Evolutionary conservation across 92 coral and sea anemone genomes (phyloP).

Genomic region (Zoanthus gigantus): DNA sequence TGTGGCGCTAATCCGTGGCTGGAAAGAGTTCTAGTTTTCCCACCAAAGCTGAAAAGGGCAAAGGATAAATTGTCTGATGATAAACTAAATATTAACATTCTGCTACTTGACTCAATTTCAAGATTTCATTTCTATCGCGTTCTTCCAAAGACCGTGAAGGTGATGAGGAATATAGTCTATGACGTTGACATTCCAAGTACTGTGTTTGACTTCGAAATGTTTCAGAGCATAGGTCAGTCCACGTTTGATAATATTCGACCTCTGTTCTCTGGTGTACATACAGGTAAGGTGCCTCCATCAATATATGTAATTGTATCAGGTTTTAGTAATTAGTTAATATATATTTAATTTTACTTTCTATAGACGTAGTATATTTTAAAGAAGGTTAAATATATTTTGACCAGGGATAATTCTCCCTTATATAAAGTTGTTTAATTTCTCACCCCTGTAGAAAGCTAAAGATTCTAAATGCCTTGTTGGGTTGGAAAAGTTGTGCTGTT

Average conservation of each 20-base stretch:
- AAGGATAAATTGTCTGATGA: not conserved
- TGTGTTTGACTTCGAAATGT: slow-evolving; percentile 68
- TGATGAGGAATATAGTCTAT: slow-evolving; percentile 66
- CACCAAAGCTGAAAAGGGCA: slow-evolving; percentile 36
- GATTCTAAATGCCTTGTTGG: too few relatives aligned
- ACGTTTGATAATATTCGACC: slow-evolving; percentile 73
- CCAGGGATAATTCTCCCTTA: not conserved
- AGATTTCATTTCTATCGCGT: slow-evolving; percentile 73
- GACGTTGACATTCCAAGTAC: slow-evolving; percentile 57
- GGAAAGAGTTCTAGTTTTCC: slow-evolving; percentile 54
- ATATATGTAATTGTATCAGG: too few relatives aligned
- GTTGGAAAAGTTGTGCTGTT: too few relatives aligned
- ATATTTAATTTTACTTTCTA: not conserved
- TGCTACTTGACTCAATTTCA: slow-evolving; percentile 66
- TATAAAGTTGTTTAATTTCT: too few relatives aligned
- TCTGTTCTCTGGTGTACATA: slow-evolving; percentile 61
- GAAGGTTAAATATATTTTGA: not conserved
- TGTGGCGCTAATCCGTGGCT: slow-evolving; percentile 20
- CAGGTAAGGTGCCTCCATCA: slow-evolving; percentile 44
- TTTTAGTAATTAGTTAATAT: not conserved
- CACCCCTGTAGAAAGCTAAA: too few relatives aligned
- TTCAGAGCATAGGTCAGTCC: slow-evolving; percentile 69
- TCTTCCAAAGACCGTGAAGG: slow-evolving; percentile 57
- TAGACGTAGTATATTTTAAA: not conserved
- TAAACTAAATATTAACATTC: slow-evolving; percentile 60